Conservation (phyloP, 2,888 invertebrate species). For the Ctena decussata region DNA sequence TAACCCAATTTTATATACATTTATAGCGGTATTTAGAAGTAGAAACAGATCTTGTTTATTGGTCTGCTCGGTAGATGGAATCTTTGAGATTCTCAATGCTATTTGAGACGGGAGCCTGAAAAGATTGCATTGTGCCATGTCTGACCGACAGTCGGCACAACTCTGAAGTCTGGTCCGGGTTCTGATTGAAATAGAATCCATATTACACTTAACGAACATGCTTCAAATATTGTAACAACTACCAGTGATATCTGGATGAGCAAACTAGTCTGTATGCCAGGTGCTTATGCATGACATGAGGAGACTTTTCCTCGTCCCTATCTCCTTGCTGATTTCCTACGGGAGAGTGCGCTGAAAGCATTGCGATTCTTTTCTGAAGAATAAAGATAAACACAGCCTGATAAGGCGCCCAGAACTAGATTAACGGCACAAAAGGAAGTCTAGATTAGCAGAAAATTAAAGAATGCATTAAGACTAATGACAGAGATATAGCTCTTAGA, state of each 20-base stretch:
- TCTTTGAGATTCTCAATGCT: conserved; percentile 5
- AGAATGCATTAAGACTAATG: conserved; percentile 72
- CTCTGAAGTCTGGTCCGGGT: too few relatives aligned
- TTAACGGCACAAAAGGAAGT: conserved; percentile 64
- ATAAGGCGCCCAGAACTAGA: conserved; percentile 64
- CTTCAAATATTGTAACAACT: too few relatives aligned
- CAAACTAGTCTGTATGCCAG: too few relatives aligned
- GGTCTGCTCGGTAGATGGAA: neutral
- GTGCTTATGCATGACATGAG: too few relatives aligned
- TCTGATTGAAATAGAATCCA: too few relatives aligned
- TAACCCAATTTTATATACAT: neutral
- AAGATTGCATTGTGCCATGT: neutral
- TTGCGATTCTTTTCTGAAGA: conserved; percentile 68
- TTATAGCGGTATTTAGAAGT: conserved; percentile 3
- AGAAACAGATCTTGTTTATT: conserved; percentile 5
- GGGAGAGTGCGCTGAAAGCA: conserved; percentile 69
- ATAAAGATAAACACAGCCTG: conserved; percentile 61
- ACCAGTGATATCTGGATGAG: too few relatives aligned
- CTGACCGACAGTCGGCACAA: too few relatives aligned
- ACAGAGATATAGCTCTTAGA: conserved; percentile 55
- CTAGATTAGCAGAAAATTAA: conserved; percentile 69
- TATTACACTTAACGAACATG: too few relatives aligned
- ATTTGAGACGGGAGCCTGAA: neutral
- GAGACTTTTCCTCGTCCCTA: too few relatives aligned
- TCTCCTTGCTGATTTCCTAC: conserved; percentile 68